Base-by-base conservation (phyloP, 2,113 vertebrate genomes). In the Pterophyllum scalare region DNA sequence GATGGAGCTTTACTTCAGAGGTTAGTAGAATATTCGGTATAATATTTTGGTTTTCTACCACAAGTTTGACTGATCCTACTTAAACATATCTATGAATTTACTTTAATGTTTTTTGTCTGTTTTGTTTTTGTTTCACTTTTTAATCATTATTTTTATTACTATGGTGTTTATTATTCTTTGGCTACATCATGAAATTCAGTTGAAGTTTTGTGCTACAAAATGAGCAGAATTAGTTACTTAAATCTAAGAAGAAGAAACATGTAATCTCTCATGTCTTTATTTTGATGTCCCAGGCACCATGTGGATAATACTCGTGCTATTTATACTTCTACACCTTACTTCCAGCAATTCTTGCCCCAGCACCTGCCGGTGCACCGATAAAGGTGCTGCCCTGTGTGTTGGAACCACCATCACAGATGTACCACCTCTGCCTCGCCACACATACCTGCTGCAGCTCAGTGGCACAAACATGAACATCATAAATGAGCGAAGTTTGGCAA, bases 401-500 rank as follows among this genome's bases (percentile, higher is more conserved):
- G 95, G 95, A 10, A 0, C 5, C 15, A 38, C 3, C 38, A 87
- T 96, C 80, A 90, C 31, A 2, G 90, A 94, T 7, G 70, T 94
- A 38, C 96, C 95, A 1, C 12, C 31, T 0, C 52, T 95, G 75
- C 90, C 93, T 6, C 2, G 14, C 5, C 6, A 82, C 19, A 95
- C 89, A 0, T 89, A 77, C 77, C 52, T 40, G 4, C 83, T 96
- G 65, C 13, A 38, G 12, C 79, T 98, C 43, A 92, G 46, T 0
- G 2, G 1, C 0, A 95, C 96, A 59, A 79, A 70, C 1, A 86
- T 93, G 33, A 88, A 87, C 0, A 6, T 92, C 56, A 88, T 99
- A 74, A 90, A 84, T 22, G 89, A 94, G 19, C 70, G 62, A 62
- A 96, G 93, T 83, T 96, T 99, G 82, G 89, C 92, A 2, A 35